Percentiles rank a stretch among this genome's conserved stretches.
These are phyloP conservation scores for Pogoniulus pusillus DNA, from an alignment of 2,797 vertebrate genomes.

Conservation along the genomic window DNA sequence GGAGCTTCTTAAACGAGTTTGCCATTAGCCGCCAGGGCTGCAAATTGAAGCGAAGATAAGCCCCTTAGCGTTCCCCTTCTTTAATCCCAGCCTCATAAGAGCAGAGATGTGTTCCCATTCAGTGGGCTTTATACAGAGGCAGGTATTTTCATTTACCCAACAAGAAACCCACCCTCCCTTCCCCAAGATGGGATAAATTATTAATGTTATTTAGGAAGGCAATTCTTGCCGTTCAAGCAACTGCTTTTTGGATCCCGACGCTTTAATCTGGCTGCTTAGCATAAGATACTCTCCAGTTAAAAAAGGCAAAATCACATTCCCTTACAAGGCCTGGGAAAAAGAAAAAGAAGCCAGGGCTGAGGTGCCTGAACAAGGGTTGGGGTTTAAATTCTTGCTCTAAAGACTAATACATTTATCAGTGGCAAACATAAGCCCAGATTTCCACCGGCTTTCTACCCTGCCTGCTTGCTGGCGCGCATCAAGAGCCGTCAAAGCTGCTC, in stretches of 20 bases:
- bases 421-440: constrained; percentile 64
- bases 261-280: constrained; percentile 70
- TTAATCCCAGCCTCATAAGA: constrained; percentile 67
- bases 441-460: constrained; percentile 10
- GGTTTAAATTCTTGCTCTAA: constrained; percentile 56
- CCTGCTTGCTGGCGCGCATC: neutral
- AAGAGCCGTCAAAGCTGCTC: neutral
- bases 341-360: constrained; percentile 29
- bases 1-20: constrained; percentile 67
- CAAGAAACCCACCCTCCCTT: too few species aligned
- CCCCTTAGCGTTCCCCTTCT: constrained; percentile 67
- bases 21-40: constrained; percentile 69
- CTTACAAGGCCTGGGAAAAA: constrained; percentile 60
- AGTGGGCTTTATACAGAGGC: constrained; percentile 67
- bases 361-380: constrained; percentile 54
- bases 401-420: constrained; percentile 71
- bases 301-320: constrained; percentile 30
- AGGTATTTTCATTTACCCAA: constrained; percentile 67
- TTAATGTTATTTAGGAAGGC: constrained; percentile 74
- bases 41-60: constrained; percentile 71
- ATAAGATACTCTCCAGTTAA: constrained; percentile 71
- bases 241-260: constrained; percentile 62
- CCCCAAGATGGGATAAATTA: constrained; percentile 68
- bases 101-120: constrained; percentile 66
- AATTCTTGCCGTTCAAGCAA: constrained; percentile 73